Evolutionary conservation across 2,888 invertebrate genomes (phyloP).

Genomic region (Hybos culiciformis): DNA sequence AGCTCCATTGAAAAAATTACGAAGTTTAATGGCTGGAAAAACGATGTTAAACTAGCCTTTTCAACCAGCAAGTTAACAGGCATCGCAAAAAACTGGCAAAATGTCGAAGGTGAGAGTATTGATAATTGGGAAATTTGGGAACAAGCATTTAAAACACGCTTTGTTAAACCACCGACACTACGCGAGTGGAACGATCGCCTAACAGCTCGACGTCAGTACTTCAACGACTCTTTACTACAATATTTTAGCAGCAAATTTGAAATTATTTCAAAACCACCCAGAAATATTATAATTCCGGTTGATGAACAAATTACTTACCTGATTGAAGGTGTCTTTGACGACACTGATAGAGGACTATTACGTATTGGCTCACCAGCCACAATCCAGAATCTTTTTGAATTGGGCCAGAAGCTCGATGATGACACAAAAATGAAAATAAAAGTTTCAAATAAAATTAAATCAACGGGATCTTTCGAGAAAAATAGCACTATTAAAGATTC

Average conservation of each 20-base stretch:
- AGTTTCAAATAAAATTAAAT: neutral
- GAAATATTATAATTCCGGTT: neutral
- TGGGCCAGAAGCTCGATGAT: neutral
- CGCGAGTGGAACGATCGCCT: slow-evolving; percentile 8
- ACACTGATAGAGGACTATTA: neutral
- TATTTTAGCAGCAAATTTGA: slow-evolving; percentile 1
- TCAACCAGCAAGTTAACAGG: slow-evolving; percentile 3
- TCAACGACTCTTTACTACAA: slow-evolving; percentile 6
- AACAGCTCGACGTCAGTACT: slow-evolving; percentile 5
- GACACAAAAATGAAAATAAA: neutral
- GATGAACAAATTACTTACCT: neutral
- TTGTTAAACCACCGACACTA: slow-evolving; percentile 4
- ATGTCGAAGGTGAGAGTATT: slow-evolving; percentile 6
- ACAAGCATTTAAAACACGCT: slow-evolving; percentile 1
- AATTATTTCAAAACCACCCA: neutral
- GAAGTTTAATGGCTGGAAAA: slow-evolving; percentile 4
- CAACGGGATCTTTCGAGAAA: too few relatives aligned
- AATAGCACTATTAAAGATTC: too few relatives aligned
- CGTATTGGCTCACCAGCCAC: slow-evolving; percentile 1
- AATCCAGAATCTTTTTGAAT: neutral
- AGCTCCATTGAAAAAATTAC: neutral
- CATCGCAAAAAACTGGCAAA: slow-evolving; percentile 9
- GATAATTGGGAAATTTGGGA: slow-evolving; percentile 3
- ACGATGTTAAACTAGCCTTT: slow-evolving; percentile 5
- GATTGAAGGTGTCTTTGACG: neutral